Conservation (phyloP, 2,888 invertebrate genomes). For the Drosophila tripunctata region DNA sequence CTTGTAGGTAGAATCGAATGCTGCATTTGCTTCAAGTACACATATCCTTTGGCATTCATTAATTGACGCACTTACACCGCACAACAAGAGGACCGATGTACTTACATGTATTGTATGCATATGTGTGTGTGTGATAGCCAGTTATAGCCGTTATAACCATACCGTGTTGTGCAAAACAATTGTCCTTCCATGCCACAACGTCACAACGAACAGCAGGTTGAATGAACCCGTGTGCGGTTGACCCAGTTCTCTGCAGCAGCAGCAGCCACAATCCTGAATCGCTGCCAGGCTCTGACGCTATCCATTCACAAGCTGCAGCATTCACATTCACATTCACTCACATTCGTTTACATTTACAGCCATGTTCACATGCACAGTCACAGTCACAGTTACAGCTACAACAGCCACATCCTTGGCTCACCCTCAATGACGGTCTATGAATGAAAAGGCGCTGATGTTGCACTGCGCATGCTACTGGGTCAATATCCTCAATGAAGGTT, state of each 20-base stretch:
- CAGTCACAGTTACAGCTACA: too few species aligned
- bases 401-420: slow-evolving; percentile 52
- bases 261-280: slow-evolving; percentile 24
- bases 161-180: slow-evolving; percentile 62
- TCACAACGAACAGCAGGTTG: slow-evolving; percentile 42
- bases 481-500: slow-evolving; percentile 79
- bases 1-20: slow-evolving; percentile 8
- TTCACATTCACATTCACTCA: slow-evolving; percentile 23
- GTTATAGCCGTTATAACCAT: slow-evolving; percentile 21
- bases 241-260: slow-evolving; percentile 57
- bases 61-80: slow-evolving; percentile 62
- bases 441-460: slow-evolving; percentile 51
- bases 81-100: slow-evolving; percentile 26
- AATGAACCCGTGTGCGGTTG: slow-evolving; percentile 62
- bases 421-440: slow-evolving; percentile 45
- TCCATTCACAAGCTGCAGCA: slow-evolving; percentile 63
- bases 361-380: slow-evolving; percentile 8
- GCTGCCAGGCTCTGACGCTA: slow-evolving; percentile 34
- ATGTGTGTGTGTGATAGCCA: slow-evolving; percentile 11
- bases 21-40: slow-evolving; percentile 31
- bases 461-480: slow-evolving; percentile 82
- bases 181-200: slow-evolving; percentile 58
- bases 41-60: slow-evolving; percentile 31
- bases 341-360: slow-evolving; percentile 8
- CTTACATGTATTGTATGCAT: neutral